A percentile compares a stretch with the other conserved stretches of the same genome.
Conservation (phyloP, 2,113 vertebrate genomes). For the Okapia johnstoni region DNA sequence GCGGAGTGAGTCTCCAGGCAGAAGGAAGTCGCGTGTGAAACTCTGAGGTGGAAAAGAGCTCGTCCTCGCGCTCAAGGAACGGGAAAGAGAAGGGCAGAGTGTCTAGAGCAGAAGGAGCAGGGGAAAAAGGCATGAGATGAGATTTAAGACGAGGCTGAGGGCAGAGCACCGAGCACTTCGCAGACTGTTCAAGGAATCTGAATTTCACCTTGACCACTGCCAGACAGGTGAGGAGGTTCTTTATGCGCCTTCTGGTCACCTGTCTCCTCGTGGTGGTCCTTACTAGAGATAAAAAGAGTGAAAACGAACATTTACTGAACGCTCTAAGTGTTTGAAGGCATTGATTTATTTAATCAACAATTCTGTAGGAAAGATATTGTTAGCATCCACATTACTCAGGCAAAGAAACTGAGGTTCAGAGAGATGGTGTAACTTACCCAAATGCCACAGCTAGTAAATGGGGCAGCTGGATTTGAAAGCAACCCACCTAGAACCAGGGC, state of each 20-base stretch:
- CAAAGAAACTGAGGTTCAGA: not conserved
- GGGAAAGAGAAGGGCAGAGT: not conserved
- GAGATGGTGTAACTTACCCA: not conserved
- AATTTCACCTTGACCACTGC: not conserved
- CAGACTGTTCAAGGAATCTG: not conserved
- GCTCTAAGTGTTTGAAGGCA: not conserved
- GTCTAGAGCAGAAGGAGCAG: accelerated
- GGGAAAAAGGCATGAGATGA: not conserved
- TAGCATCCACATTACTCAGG: not conserved
- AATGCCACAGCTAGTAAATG: not conserved
- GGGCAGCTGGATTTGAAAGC: not conserved
- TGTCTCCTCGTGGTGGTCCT: not conserved
- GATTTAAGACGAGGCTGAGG: not conserved
- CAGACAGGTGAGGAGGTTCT: not conserved
- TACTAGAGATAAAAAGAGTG: not conserved
- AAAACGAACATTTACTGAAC: not conserved
- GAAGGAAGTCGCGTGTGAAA: not conserved
- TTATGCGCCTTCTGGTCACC: not conserved
- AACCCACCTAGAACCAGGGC: not conserved
- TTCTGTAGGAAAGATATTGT: not conserved
- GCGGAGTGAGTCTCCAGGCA: conserved; percentile 29
- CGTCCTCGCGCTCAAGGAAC: not conserved
- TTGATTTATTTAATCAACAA: not conserved
- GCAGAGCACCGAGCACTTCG: not conserved
- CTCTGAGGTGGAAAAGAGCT: conserved; percentile 13